Conservation (phyloP, 2,797 vertebrate species). For the Danionella dracula region DNA sequence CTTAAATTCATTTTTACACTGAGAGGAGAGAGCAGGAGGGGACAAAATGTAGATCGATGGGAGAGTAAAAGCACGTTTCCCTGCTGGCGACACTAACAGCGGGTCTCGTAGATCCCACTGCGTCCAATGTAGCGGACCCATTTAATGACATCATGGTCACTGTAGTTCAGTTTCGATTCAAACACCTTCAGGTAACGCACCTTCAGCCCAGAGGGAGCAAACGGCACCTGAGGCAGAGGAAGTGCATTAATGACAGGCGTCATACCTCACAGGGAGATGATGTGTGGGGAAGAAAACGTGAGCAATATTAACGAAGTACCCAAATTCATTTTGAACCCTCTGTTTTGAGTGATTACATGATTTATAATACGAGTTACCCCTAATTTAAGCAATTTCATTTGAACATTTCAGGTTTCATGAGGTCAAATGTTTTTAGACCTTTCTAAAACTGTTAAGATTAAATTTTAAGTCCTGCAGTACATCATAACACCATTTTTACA, state of each 20-base stretch:
- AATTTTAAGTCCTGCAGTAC: too few species aligned
- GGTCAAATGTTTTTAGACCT: too few species aligned
- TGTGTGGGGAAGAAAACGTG: too few species aligned
- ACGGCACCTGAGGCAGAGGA: conserved; percentile 78
- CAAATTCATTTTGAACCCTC: too few species aligned
- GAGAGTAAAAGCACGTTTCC: conserved; percentile 38
- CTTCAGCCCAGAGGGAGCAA: conserved; percentile 97
- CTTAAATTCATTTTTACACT: conserved; percentile 65
- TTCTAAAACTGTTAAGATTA: too few species aligned
- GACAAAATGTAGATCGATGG: conserved; percentile 12
- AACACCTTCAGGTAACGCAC: conserved; percentile 99
- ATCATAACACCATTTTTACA: too few species aligned
- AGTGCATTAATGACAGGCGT: neutral
- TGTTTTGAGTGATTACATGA: too few species aligned
- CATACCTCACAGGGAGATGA: too few species aligned
- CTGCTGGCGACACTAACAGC: conserved; percentile 76
- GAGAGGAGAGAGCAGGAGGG: conserved; percentile 38
- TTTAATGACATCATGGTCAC: conserved; percentile 99
- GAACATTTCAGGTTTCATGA: too few species aligned
- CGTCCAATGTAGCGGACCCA: conserved; percentile 99
- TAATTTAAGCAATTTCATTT: too few species aligned
- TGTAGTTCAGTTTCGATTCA: conserved; percentile 99
- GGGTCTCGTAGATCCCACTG: conserved; percentile 97
- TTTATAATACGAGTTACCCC: too few species aligned
- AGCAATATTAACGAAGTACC: too few species aligned